These are phyloP conservation scores for Micromys minutus DNA, from an alignment of 2,113 vertebrate species.

Conservation along the genomic window DNA sequence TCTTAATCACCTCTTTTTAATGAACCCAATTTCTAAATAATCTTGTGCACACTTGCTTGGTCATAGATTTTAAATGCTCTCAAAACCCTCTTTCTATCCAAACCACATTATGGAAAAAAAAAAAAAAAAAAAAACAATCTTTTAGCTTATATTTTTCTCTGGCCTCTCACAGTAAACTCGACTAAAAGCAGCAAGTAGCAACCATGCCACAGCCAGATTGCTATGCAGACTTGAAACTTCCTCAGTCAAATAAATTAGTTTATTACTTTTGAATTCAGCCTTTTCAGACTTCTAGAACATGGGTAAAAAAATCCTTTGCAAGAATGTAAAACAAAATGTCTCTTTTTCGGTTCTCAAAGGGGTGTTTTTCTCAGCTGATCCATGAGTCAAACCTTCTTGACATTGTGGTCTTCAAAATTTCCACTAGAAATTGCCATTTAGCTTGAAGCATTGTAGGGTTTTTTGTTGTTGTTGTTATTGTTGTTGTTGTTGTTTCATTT, in stretches of 20 bases:
- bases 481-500: too few species aligned
- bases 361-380: not conserved
- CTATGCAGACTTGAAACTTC: not conserved
- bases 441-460: not conserved
- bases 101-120: not conserved
- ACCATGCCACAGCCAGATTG: not conserved
- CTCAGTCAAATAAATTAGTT: not conserved
- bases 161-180: not conserved
- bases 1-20: not conserved
- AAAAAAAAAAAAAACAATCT: not conserved
- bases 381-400: not conserved
- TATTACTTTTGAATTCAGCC: not conserved
- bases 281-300: not conserved
- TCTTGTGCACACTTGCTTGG: not conserved
- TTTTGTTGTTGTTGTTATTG: too few species aligned
- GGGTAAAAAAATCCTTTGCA: not conserved
- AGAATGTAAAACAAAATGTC: not conserved
- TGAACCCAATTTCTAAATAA: not conserved
- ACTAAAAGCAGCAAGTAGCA: not conserved
- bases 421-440: too few species aligned
- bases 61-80: not conserved
- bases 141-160: not conserved
- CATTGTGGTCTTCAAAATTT: not conserved
- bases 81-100: not conserved
- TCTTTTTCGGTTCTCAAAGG: not conserved